Conservation (phyloP, 2,113 vertebrate species). For the Hyaena hyaena region DNA sequence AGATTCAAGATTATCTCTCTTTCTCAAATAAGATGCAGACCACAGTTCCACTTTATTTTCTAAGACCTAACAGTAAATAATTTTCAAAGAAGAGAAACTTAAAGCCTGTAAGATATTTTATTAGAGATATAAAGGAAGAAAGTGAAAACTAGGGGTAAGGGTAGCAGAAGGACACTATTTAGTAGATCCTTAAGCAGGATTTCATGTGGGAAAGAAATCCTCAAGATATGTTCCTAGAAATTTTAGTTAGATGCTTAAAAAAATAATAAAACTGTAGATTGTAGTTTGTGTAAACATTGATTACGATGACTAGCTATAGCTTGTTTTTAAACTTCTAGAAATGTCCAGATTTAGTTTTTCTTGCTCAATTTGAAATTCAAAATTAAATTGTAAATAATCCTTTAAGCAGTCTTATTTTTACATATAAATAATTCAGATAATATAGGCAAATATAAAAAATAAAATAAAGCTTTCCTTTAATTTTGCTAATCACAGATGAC, state of each 20-base stretch:
- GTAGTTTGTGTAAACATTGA: not conserved
- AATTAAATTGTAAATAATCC: not conserved
- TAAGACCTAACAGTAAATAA: constrained; percentile 66
- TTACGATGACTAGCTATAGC: not conserved
- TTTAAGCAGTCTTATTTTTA: not conserved
- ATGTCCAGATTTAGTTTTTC: not conserved
- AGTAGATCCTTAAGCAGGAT: constrained; percentile 41
- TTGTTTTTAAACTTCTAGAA: constrained; percentile 15
- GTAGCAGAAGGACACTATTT: not conserved
- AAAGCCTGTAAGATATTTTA: constrained; percentile 11
- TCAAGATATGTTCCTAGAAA: constrained; percentile 56
- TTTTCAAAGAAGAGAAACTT: constrained; percentile 71
- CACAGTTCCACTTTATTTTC: constrained; percentile 73
- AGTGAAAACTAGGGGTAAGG: not conserved
- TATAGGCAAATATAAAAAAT: not conserved
- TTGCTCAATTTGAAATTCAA: not conserved
- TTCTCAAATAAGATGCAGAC: constrained; percentile 69
- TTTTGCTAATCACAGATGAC: not conserved
- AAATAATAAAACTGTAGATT: not conserved
- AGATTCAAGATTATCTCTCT: constrained; percentile 80
- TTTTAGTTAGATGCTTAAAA: constrained; percentile 19
- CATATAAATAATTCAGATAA: not conserved
- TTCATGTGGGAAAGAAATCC: constrained; percentile 32
- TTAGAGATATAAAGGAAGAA: constrained; percentile 54
- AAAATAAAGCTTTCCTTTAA: not conserved